Percentiles rank a stretch among this genome's conserved stretches.
Evolutionary conservation across 2,113 vertebrate species (phyloP).

Genomic region (Falco punctatus): DNA sequence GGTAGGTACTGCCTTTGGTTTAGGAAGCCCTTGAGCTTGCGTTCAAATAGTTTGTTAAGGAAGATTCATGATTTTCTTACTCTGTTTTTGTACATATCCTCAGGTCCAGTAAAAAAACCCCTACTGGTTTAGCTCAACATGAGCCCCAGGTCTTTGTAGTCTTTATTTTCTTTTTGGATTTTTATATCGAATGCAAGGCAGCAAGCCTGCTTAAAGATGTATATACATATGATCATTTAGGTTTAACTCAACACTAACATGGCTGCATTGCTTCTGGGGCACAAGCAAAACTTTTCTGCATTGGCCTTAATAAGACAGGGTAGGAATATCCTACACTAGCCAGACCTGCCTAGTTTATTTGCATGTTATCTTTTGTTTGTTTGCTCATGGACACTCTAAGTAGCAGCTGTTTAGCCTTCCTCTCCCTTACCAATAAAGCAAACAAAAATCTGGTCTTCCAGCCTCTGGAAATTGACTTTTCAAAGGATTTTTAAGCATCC

Average conservation of each 20-base stretch:
- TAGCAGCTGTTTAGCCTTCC: not conserved
- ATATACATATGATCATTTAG: rapidly evolving
- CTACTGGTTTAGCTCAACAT: rapidly evolving
- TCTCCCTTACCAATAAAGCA: not conserved
- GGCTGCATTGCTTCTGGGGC: not conserved
- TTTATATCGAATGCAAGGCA: not conserved
- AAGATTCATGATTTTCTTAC: not conserved
- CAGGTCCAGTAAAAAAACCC: not conserved
- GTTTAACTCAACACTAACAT: not conserved
- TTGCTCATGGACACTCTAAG: not conserved
- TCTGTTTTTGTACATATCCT: not conserved
- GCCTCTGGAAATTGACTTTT: not conserved
- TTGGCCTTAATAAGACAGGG: rapidly evolving
- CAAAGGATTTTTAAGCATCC: not conserved
- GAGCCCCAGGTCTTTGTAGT: rapidly evolving
- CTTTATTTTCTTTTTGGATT: rapidly evolving
- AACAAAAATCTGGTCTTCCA: not conserved
- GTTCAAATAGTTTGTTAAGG: not conserved
- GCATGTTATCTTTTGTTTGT: not conserved
- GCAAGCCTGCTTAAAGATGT: not conserved
- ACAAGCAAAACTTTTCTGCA: not conserved
- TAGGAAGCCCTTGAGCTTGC: not conserved
- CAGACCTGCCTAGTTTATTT: not conserved
- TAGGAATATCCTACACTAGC: not conserved
- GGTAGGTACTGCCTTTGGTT: rapidly evolving